These are phyloP conservation scores for Aphaenogaster rudis DNA, from an alignment of 1,140 invertebrate species.

Conservation along the genomic window DNA sequence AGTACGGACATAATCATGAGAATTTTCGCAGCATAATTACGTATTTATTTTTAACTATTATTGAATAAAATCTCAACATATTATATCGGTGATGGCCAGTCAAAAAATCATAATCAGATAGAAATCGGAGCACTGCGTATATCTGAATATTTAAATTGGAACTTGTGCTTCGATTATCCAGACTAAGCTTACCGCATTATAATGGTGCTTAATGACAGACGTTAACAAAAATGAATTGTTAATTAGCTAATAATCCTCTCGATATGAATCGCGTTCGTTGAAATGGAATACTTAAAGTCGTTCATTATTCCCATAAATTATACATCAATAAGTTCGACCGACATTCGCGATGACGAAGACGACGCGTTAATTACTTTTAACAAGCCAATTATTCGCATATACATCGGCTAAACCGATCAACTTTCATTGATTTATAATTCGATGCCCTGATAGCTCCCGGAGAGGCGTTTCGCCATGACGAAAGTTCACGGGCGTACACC, in stretches of 20 bases:
- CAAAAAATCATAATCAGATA: neutral
- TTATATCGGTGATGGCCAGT: neutral
- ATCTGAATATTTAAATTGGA: constrained; percentile 19
- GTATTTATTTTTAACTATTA: neutral
- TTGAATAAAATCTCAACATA: neutral
- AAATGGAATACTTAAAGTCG: constrained; percentile 24
- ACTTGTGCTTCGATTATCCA: neutral
- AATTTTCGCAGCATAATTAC: neutral
- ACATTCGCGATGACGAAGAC: constrained; percentile 11
- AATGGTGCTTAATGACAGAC: neutral
- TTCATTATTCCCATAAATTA: constrained; percentile 39
- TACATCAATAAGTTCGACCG: neutral
- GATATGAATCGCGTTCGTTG: constrained; percentile 1
- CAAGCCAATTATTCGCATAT: constrained; percentile 53
- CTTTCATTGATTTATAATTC: constrained; percentile 69
- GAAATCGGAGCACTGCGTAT: neutral
- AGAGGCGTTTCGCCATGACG: constrained; percentile 9
- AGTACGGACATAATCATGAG: neutral
- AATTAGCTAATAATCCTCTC: constrained; percentile 8
- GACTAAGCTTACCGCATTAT: neutral
- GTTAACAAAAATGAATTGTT: constrained; percentile 9
- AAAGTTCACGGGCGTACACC: constrained; percentile 62
- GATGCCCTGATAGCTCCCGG: constrained; percentile 27
- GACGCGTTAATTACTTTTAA: constrained; percentile 67
- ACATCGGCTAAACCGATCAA: constrained; percentile 41